Base-by-base conservation (phyloP, 2,888 invertebrate genomes). In the Sclerodermus sp. region DNA sequence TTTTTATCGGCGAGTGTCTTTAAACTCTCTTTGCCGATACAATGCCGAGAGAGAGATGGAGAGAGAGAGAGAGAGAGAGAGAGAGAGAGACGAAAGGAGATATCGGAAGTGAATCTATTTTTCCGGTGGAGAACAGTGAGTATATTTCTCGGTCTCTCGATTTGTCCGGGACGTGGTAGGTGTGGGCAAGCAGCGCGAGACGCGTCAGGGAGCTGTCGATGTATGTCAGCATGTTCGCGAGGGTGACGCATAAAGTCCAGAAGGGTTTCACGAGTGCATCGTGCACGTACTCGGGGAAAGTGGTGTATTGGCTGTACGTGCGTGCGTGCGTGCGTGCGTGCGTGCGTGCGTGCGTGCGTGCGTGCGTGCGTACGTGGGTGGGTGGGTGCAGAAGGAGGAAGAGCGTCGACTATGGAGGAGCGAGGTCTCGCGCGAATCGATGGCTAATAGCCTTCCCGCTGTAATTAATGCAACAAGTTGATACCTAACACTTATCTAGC, bases 391-490 rank as follows among this genome's bases (percentile, higher is more conserved):
- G 42, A 53, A 58, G 57, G 63, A 55, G 57, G 53, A 64, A 66
- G 63, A 60, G 64, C 62, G 60, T 55, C 23, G 23, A 66, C 62
- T 65, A 58, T 58, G 59, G 63, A 57, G 66, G 65, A 62, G 57
- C 58, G 67, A 68, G 67, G 68, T 71, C 67, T 66, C 65, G 63
- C 65, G 65, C 65, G 68, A 76, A 77, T 77, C 77, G 71, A 77
- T 76, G 70, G 70, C 73, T 76, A 76, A 77, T 75, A 73, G 74
- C 69, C 68, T 64, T 67, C 66, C 68, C 64, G 63, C 65, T 70
- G 76, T 76, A 76, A 77, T 77, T 76, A 77, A 77, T 74, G 77
- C 77, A 77, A 77, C 77, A 77, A 77, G 77, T 77, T 76, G 76
- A 75, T 76, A 74, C 70, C 71, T 63, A 71, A 71, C 73, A 74